Percentiles rank a stretch among this genome's conserved stretches.
Conservation (phyloP, 2,888 invertebrate species). For the Strigamia crassipes region DNA sequence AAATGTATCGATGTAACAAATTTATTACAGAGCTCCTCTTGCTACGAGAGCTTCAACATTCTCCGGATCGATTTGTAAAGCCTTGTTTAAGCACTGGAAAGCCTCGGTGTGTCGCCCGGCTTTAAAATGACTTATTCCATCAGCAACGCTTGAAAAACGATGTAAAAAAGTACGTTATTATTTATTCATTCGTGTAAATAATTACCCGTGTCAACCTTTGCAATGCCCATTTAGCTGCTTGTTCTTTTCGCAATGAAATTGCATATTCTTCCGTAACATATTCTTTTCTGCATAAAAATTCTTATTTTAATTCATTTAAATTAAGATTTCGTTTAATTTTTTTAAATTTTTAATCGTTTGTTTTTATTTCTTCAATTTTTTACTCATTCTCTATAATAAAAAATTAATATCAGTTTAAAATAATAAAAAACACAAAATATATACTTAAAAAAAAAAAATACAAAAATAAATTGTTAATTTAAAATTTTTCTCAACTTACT, state of each 20-base stretch:
- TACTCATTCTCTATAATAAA: conserved; percentile 17
- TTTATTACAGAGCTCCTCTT: conserved; percentile 76
- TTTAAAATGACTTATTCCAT: conserved; percentile 67
- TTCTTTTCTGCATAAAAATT: conserved; percentile 21
- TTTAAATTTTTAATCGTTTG: background rate
- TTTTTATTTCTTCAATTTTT: background rate
- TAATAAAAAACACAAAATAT: background rate
- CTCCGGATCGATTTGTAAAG: conserved; percentile 85
- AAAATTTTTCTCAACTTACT: conserved; percentile 41
- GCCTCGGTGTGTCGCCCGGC: conserved; percentile 91
- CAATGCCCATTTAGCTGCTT: conserved; percentile 50
- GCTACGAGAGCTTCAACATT: conserved; percentile 93
- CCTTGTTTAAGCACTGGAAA: conserved; percentile 91
- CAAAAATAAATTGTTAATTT: background rate
- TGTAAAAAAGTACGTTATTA: background rate
- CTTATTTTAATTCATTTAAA: background rate
- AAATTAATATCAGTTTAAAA: background rate
- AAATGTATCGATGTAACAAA: background rate
- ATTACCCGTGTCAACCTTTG: conserved; percentile 44
- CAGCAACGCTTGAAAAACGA: conserved; percentile 30
- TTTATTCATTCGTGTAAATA: background rate
- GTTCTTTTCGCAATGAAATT: conserved; percentile 47
- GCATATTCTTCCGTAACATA: conserved; percentile 49
- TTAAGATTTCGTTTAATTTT: background rate
- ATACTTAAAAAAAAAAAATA: background rate